Conservation (phyloP, 2,888 invertebrate species). For the Invenusta paracnida region DNA sequence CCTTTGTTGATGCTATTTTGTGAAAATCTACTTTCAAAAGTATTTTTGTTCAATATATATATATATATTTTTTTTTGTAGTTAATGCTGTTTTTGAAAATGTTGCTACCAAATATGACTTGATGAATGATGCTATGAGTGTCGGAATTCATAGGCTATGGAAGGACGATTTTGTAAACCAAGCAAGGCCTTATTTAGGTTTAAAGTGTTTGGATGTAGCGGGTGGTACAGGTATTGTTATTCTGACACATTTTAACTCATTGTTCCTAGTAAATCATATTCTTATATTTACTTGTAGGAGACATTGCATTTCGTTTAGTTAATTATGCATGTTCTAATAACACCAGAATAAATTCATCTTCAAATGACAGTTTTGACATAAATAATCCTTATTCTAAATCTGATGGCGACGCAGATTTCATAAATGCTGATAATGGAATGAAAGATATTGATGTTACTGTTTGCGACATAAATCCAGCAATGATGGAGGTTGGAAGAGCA, state of each 20-base stretch:
- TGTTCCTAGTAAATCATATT: no score
- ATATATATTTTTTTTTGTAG: conserved; percentile 63
- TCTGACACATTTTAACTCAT: not conserved
- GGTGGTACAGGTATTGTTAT: conserved; percentile 80
- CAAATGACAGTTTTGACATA: not conserved
- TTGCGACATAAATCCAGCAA: conserved; percentile 81
- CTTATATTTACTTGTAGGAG: no score
- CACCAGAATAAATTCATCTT: no score
- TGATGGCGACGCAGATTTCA: no score
- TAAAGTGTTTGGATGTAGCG: conserved; percentile 78
- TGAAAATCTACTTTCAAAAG: no score
- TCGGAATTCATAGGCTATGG: conserved; percentile 90
- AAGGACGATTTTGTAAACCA: conserved; percentile 83
- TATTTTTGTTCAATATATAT: not conserved
- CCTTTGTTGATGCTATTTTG: no score
- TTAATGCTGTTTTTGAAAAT: conserved; percentile 84
- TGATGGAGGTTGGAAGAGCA: conserved; percentile 82
- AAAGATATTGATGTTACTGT: conserved; percentile 59
- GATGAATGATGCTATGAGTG: conserved; percentile 97
- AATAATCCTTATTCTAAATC: not conserved
- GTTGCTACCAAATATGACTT: conserved; percentile 87
- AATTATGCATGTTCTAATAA: no score
- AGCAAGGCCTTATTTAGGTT: conserved; percentile 68
- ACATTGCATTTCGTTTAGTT: conserved; percentile 81
- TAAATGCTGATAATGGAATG: no score